Conservation (phyloP, 2,888 invertebrate species). For the Corbicula japonica region DNA sequence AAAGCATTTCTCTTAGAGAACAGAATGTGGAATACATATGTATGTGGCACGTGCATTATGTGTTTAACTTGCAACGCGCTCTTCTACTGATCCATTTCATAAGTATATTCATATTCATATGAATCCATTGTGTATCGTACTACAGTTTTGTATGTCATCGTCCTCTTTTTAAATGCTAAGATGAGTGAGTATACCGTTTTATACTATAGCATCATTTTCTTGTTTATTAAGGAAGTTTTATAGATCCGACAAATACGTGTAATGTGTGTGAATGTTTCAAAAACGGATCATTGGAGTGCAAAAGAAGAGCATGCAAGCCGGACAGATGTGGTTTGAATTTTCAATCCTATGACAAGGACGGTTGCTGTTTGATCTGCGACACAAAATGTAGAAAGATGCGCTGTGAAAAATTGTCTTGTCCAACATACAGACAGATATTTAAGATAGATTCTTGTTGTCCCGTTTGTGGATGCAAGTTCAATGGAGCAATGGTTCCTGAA, state of each 20-base stretch:
- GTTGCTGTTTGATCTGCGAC: constrained; percentile 9
- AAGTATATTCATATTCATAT: neutral
- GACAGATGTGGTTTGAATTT: neutral
- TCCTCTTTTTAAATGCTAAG: too few species aligned
- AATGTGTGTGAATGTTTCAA: constrained; percentile 3
- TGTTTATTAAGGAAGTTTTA: constrained; percentile 1
- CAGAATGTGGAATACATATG: too few species aligned
- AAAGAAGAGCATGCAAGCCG: neutral
- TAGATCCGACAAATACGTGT: constrained; percentile 16
- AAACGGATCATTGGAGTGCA: neutral
- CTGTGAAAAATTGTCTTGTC: neutral
- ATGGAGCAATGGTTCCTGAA: constrained; percentile 2
- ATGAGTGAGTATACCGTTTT: too few species aligned
- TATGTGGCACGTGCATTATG: neutral
- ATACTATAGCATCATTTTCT: too few species aligned
- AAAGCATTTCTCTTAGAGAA: too few species aligned
- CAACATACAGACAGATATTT: neutral
- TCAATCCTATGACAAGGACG: neutral
- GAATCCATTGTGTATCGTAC: too few species aligned
- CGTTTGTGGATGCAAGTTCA: constrained; percentile 11
- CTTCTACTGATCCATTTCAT: neutral
- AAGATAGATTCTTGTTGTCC: constrained; percentile 1
- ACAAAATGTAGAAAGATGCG: neutral
- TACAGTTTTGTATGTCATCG: too few species aligned
- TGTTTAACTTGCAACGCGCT: neutral